Conservation (phyloP, 2,113 vertebrate species). For the Erinaceus europaeus region DNA sequence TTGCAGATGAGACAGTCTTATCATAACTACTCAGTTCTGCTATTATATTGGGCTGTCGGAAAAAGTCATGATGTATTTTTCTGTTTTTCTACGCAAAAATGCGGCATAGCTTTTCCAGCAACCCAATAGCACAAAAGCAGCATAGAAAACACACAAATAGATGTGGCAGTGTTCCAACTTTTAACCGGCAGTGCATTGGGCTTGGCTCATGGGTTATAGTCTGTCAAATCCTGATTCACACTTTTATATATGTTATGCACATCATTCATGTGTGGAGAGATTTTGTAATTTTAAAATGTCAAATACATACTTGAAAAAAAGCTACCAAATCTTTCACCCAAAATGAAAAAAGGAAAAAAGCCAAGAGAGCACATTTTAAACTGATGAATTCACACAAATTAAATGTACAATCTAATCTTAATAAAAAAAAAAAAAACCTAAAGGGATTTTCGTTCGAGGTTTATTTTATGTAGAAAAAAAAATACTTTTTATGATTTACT, state of each 20-base stretch:
- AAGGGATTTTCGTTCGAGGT: conserved; percentile 52
- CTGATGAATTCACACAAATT: conserved; percentile 14
- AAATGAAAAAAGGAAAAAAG: conserved; percentile 21
- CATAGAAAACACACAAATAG: background rate
- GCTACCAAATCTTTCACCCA: conserved; percentile 24
- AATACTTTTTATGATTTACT: too few species aligned
- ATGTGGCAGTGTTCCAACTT: background rate
- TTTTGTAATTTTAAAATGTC: conserved; percentile 23
- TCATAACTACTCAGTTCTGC: background rate
- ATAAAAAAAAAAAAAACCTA: conserved; percentile 21
- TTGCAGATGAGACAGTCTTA: background rate
- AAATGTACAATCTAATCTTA: conserved; percentile 25
- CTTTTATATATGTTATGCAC: background rate
- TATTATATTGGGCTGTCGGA: too few species aligned
- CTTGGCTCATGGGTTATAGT: background rate
- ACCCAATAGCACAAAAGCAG: background rate
- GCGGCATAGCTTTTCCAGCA: too few species aligned
- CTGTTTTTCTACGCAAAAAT: too few species aligned
- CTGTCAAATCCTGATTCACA: background rate
- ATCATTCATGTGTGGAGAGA: background rate
- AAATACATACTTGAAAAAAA: conserved; percentile 34
- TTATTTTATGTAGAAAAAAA: background rate
- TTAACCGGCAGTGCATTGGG: background rate
- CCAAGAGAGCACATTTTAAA: background rate
- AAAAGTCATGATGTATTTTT: too few species aligned